Percentiles rank a stretch among this genome's conserved stretches.
Evolutionary conservation across 2,113 vertebrate species (phyloP).

Genomic region (Syngnathus scovelli): DNA sequence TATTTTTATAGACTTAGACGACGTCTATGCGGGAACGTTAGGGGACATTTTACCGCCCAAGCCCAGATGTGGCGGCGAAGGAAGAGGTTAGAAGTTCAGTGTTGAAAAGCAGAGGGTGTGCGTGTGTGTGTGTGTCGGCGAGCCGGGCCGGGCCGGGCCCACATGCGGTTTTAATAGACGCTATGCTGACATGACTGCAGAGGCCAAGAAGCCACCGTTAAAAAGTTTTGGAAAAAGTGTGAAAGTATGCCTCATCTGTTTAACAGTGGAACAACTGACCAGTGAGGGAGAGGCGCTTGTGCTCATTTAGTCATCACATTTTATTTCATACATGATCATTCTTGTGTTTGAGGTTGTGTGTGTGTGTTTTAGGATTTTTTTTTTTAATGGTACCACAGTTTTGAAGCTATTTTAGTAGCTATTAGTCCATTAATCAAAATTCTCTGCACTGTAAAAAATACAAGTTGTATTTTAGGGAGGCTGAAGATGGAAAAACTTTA

Average conservation of each 20-base stretch:
- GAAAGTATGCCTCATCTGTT: conserved; percentile 54
- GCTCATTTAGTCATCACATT: conserved; percentile 4
- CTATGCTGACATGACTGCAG: conserved; percentile 53
- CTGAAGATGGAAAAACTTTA: too few relatives aligned
- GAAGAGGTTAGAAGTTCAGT: conserved; percentile 66
- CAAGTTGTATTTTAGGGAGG: too few relatives aligned
- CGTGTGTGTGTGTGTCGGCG: conserved; percentile 35
- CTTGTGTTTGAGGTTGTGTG: conserved; percentile 14
- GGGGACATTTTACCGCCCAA: conserved; percentile 11
- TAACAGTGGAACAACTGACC: conserved; percentile 58
- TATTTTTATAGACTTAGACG: conserved; percentile 7
- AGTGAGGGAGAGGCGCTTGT: conserved; percentile 37
- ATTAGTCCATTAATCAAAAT: too few relatives aligned
- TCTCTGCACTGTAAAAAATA: too few relatives aligned
- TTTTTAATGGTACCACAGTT: conserved; percentile 47
- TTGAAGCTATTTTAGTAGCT: conserved; percentile 78
- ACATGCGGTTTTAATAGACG: conserved; percentile 67
- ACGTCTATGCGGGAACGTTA: neutral
- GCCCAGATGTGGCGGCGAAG: conserved; percentile 29
- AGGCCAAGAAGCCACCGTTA: conserved; percentile 57
- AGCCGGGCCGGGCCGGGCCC: conserved; percentile 47
- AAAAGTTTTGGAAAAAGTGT: conserved; percentile 52
- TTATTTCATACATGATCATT: conserved; percentile 17
- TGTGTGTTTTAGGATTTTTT: conserved; percentile 4
- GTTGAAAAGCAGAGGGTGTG: conserved; percentile 33